Percentiles rank a stretch among this genome's conserved stretches.
These are phyloP conservation scores for Corythornis vintsioides DNA, from an alignment of 2,113 vertebrate species.

Conservation along the genomic window DNA sequence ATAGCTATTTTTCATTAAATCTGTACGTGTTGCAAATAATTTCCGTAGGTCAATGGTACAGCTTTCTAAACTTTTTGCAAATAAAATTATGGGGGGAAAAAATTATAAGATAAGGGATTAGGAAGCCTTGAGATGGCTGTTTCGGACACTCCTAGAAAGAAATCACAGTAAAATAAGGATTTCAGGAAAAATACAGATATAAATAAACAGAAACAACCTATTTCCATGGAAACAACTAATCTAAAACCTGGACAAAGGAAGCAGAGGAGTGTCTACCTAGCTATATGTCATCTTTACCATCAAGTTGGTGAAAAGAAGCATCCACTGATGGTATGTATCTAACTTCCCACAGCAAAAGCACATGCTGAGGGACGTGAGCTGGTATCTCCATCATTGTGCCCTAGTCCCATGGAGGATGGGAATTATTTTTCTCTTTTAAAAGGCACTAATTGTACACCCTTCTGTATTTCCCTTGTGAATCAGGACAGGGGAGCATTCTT, in stretches of 20 bases:
- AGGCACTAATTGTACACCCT: background rate
- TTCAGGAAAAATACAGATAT: background rate
- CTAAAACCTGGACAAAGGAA: conserved; percentile 1
- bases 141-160: background rate
- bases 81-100: background rate
- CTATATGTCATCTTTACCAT: background rate
- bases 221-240: conserved; percentile 36
- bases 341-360: background rate
- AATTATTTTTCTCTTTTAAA: background rate
- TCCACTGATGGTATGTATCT: background rate
- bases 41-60: background rate
- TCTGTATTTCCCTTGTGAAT: background rate
- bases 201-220: conserved; percentile 23
- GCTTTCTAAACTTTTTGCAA: background rate
- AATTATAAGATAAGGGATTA: background rate
- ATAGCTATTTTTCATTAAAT: background rate
- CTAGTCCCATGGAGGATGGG: background rate
- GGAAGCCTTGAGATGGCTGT: background rate
- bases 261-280: background rate
- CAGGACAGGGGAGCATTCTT: background rate
- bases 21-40: background rate
- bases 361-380: too few species aligned
- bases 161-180: background rate
- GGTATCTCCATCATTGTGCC: background rate
- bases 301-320: background rate